Evolutionary conservation across 2,113 vertebrate species (phyloP), one percentile per base, ranked within the genome.

Genomic region (Sylvicapra grimmia): DNA sequence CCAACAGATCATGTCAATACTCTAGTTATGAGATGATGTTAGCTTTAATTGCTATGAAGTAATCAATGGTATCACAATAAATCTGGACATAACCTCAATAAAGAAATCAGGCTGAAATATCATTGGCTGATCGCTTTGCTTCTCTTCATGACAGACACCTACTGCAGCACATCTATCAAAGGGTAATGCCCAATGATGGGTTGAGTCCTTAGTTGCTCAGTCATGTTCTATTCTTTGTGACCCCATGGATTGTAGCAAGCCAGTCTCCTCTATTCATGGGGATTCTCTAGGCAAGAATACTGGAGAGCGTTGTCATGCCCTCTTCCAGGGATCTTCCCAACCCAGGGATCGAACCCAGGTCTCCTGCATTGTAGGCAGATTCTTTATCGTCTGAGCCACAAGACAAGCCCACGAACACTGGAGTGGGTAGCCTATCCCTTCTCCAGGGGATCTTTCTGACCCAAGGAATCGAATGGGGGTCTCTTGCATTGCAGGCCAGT

Each of bases 381-480:
- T 68, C 33, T n/a, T 68, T 68, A 68, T 68, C 33, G 2, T 68
- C 8, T 68, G 33, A 68, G n/a, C 19, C 21, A 40, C 0, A 6
- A 75, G 10, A 75, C 10, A 40, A 75, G 21, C 68, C 19, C 36
- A 40, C 40, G 19, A 75, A 40, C 11, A 12, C 19, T 75, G 68
- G n/a, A 36, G 1, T 75, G 68, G 19, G 36, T 75, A 40, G 3
- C 36, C n/a, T 40, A 40, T 40, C n/a, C 19, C 36, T 40, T 40
- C 68, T 75, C 10, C 68, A 75, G n/a, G 68, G 40, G n/a, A 23
- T 2, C n/a, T 40, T 23, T 72, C 68, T 3, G 19, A 75, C n/a
- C n/a, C 36, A 75, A 40, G n/a, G 36, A 75, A 75, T 75, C 3
- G 0, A 75, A 75, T 0, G 0, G 19, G 2, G 36, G 3, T 40